Percentiles rank a stretch among this genome's conserved stretches.
Conservation (phyloP, 2,888 invertebrate species). For the Nomada hirtipes region DNA sequence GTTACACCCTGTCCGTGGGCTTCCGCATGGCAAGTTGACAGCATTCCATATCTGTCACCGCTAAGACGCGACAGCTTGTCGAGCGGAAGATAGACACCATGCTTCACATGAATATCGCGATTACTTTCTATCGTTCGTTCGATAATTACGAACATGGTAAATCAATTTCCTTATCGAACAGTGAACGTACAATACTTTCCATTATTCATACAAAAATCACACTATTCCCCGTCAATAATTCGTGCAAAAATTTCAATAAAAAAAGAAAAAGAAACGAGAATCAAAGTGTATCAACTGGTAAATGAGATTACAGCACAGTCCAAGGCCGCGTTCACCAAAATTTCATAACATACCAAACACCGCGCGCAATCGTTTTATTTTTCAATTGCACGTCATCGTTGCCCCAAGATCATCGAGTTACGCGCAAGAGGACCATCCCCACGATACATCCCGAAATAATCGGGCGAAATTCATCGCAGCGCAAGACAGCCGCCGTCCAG, state of each 20-base stretch:
- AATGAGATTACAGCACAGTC: background rate
- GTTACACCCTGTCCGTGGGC: constrained; percentile 27
- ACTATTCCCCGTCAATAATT: background rate
- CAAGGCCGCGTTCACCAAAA: constrained; percentile 20
- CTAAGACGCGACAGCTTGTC: constrained; percentile 13
- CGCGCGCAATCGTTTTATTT: constrained; percentile 20
- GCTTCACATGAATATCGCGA: background rate
- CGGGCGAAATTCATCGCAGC: constrained; percentile 31
- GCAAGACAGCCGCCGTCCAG: constrained; percentile 23
- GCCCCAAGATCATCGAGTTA: background rate
- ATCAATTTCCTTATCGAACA: background rate
- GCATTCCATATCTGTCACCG: constrained; percentile 63
- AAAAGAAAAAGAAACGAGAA: background rate
- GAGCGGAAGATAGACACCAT: constrained; percentile 4
- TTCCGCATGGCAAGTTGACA: constrained; percentile 58
- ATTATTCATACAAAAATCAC: no score
- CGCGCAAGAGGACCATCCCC: constrained; percentile 4
- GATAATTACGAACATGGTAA: no score
- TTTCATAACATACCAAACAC: constrained; percentile 7
- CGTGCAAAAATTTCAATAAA: background rate
- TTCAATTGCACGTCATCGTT: constrained; percentile 24
- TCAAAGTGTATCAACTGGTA: background rate
- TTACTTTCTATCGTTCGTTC: background rate
- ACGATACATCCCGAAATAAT: constrained; percentile 53
- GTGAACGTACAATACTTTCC: background rate